Evolutionary conservation across 2,113 vertebrate genomes (phyloP).

Genomic region (Nothocercus julius): DNA sequence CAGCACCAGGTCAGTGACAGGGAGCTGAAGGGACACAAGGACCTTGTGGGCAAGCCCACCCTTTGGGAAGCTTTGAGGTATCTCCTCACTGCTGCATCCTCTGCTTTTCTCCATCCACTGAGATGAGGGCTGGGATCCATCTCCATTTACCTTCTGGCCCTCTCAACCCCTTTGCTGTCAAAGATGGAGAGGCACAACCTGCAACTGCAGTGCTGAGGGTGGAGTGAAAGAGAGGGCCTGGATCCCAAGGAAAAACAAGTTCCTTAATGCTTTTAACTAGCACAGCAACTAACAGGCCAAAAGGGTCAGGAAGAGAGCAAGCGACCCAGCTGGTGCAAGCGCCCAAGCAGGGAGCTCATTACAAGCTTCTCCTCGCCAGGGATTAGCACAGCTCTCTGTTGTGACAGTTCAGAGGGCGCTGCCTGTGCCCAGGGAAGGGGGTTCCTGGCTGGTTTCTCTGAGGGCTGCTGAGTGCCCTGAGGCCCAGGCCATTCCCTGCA

Average conservation of each 20-base stretch:
- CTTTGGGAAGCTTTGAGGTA: not conserved
- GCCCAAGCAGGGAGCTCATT: not conserved
- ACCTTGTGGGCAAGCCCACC: not conserved
- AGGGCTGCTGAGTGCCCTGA: not conserved
- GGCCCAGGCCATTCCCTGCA: not conserved
- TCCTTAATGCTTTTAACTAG: not conserved
- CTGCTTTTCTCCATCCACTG: not conserved
- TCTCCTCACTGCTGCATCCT: fast-evolving
- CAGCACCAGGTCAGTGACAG: slow-evolving; percentile 64
- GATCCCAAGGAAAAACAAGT: not conserved
- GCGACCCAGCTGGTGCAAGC: not conserved
- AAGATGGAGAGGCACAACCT: not conserved
- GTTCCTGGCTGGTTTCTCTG: not conserved
- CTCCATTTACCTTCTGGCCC: not conserved
- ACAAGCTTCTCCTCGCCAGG: not conserved
- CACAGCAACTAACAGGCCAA: not conserved
- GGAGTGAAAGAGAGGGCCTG: not conserved
- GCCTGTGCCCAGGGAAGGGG: not conserved
- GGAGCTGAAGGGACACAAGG: fast-evolving
- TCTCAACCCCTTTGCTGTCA: not conserved
- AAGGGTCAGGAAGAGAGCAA: not conserved
- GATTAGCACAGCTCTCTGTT: not conserved
- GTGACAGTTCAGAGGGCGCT: not conserved
- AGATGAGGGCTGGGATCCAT: not conserved
- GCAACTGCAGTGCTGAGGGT: not conserved